phyloP scores from a whole-genome alignment of 2,113 vertebrate genomes.

The Globicephala melas region DNA sequence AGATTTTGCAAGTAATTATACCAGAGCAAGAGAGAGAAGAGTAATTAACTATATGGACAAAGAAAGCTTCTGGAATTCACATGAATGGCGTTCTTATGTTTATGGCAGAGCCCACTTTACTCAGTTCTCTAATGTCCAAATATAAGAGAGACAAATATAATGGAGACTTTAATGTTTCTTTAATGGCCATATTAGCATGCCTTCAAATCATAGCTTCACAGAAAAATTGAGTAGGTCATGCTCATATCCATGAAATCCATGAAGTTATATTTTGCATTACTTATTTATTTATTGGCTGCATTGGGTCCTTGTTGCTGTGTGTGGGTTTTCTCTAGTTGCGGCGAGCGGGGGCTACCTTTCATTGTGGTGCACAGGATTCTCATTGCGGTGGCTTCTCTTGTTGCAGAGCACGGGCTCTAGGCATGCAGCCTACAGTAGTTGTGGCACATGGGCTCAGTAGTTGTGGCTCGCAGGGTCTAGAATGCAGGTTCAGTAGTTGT shows the following conservation, averaged over 20 bases:
- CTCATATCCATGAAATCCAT: neutral
- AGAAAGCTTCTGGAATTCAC: neutral
- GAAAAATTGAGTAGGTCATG: neutral
- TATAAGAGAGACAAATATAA: neutral
- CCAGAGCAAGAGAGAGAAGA: neutral
- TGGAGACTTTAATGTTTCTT: neutral
- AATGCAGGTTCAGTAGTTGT: too few species aligned
- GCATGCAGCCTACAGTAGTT: too few species aligned
- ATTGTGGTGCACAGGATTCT: too few species aligned
- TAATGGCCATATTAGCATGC: neutral
- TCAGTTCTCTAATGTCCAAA: neutral
- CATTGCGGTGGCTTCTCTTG: too few species aligned
- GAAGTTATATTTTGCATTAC: neutral
- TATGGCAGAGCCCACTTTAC: neutral
- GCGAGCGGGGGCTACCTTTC: fast-evolving
- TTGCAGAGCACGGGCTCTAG: too few species aligned
- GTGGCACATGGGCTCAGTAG: too few species aligned
- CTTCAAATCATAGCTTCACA: neutral
- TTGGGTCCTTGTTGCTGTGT: too few species aligned
- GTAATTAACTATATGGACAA: neutral
- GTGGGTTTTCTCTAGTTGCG: too few species aligned
- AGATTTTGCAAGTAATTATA: neutral
- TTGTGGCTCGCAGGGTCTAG: too few species aligned
- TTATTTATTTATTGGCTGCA: too few species aligned
- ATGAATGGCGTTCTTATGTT: neutral